Percentiles rank a stretch among this genome's conserved stretches.
Evolutionary conservation across 1,140 invertebrate species (phyloP).

Genomic region (Tetramorium simillimum): DNA sequence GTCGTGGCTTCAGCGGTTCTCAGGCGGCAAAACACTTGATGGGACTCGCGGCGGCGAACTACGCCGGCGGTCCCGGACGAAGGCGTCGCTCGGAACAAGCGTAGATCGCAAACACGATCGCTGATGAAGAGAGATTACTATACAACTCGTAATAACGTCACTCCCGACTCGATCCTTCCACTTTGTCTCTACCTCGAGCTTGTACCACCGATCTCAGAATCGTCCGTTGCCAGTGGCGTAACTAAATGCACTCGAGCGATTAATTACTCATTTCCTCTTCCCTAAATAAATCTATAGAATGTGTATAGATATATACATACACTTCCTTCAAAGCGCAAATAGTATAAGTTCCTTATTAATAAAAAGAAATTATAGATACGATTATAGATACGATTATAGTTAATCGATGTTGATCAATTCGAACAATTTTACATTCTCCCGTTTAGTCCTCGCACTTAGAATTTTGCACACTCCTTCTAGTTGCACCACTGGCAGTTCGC

Average conservation of each 20-base stretch:
- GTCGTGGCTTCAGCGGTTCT: conserved; percentile 94
- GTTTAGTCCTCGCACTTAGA: not conserved
- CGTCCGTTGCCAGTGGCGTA: conserved; percentile 44
- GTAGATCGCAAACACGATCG: conserved; percentile 61
- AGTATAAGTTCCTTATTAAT: conserved; percentile 5
- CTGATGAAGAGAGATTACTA: conserved; percentile 41
- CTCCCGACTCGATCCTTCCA: conserved; percentile 35
- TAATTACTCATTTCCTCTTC: not conserved
- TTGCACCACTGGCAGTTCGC: conserved; percentile 34
- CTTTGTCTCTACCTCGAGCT: conserved; percentile 45
- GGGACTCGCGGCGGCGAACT: conserved; percentile 94
- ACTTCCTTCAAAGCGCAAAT: not conserved
- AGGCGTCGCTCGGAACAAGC: conserved; percentile 89
- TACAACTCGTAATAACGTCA: conserved; percentile 45
- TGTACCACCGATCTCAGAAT: conserved; percentile 27
- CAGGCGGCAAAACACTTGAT: conserved; percentile 96
- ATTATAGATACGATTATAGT: not conserved
- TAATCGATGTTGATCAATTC: conserved; percentile 27
- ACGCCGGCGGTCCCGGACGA: conserved; percentile 93
- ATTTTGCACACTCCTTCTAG: not conserved
- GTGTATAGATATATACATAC: not conserved
- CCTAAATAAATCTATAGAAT: not conserved
- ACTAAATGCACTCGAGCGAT: conserved; percentile 2
- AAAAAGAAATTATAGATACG: not conserved
- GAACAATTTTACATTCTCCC: conserved; percentile 6